Evolutionary conservation across 2,113 vertebrate species (phyloP).

Genomic region (Charadrius vociferus): DNA sequence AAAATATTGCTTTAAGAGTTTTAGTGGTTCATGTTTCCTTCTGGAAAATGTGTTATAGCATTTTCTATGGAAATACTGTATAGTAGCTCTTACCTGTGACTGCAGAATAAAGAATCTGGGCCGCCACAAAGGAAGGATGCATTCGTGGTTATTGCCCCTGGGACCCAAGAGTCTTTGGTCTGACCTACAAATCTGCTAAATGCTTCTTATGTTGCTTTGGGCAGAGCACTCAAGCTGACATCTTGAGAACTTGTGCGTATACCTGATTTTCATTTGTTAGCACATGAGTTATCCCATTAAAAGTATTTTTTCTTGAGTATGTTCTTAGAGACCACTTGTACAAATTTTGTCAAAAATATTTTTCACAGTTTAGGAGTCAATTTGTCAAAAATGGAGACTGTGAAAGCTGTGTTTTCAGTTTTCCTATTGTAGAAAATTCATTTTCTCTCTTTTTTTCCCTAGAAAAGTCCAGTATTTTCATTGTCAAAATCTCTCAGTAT

Average conservation of each 20-base stretch:
- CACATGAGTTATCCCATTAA: neutral
- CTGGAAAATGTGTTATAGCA: neutral
- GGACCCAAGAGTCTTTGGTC: neutral
- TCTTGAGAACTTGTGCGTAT: neutral
- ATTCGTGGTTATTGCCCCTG: neutral
- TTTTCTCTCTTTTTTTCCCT: neutral
- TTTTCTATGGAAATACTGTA: neutral
- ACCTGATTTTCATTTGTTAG: neutral
- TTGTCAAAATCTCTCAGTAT: neutral
- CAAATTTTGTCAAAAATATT: neutral
- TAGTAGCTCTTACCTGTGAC: neutral
- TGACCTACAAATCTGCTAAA: neutral
- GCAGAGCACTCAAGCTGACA: neutral
- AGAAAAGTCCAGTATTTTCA: neutral
- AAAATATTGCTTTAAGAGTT: neutral
- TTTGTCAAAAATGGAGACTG: neutral
- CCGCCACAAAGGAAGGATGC: neutral
- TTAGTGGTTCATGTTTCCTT: neutral
- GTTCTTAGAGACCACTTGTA: neutral
- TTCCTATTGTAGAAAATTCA: neutral
- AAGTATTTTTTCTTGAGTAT: neutral
- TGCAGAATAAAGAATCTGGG: neutral
- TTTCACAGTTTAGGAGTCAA: neutral
- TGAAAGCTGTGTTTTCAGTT: neutral
- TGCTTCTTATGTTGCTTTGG: neutral